Evolutionary conservation across 1,140 invertebrate genomes (phyloP).

Genomic region (Samia ricini): DNA sequence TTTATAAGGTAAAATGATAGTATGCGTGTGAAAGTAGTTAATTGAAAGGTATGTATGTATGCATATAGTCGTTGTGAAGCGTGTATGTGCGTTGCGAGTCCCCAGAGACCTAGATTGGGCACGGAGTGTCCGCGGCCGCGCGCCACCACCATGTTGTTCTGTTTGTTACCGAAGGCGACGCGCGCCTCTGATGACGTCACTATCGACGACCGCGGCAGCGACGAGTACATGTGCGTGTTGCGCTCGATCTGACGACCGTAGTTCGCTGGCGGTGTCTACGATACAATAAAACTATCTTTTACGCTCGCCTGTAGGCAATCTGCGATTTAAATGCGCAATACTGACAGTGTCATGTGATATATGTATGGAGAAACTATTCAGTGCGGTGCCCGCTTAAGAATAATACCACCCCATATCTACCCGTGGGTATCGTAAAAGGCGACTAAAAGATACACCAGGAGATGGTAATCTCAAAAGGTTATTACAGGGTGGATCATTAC

Average conservation of each 20-base stretch:
- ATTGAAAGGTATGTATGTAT: background rate
- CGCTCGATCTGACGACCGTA: slow-evolving; percentile 82
- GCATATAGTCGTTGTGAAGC: background rate
- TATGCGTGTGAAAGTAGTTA: too few relatives aligned
- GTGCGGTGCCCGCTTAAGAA: too few relatives aligned
- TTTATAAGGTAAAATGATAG: too few relatives aligned
- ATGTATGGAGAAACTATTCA: too few relatives aligned
- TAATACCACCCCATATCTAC: too few relatives aligned
- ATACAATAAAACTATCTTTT: background rate
- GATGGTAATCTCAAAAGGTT: too few relatives aligned
- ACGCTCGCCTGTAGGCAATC: too few relatives aligned
- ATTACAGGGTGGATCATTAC: too few relatives aligned
- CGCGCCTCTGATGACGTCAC: slow-evolving; percentile 60
- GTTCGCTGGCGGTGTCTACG: slow-evolving; percentile 84
- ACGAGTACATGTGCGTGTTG: slow-evolving; percentile 85
- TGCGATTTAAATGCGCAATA: too few relatives aligned
- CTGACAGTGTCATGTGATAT: too few relatives aligned
- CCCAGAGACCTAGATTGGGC: slow-evolving; percentile 90
- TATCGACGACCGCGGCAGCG: slow-evolving; percentile 84
- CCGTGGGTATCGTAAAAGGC: too few relatives aligned
- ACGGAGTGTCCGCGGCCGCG: slow-evolving; percentile 89
- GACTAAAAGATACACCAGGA: too few relatives aligned
- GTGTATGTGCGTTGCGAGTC: slow-evolving; percentile 16
- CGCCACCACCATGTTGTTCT: slow-evolving; percentile 78
- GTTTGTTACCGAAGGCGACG: slow-evolving; percentile 71